Evolutionary conservation across 2,888 invertebrate genomes (phyloP).

Genomic region (Drosophila planitibia): DNA sequence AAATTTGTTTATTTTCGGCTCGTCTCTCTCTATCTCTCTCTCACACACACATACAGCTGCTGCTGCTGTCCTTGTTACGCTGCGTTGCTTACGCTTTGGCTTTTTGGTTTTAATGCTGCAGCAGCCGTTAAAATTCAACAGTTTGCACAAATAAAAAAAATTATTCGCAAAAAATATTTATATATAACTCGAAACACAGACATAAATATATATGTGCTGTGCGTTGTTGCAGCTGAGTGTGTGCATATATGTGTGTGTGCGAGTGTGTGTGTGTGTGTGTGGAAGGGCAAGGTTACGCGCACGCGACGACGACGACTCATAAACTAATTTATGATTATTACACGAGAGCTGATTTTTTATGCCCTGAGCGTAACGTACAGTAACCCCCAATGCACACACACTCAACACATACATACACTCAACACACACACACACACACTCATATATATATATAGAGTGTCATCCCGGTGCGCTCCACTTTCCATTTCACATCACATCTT

Average conservation of each 20-base stretch:
- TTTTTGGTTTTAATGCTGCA: constrained; percentile 77
- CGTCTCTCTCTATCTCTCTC: background rate
- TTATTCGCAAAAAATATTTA: constrained; percentile 24
- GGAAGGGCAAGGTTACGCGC: constrained; percentile 84
- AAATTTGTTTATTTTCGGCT: constrained; percentile 63
- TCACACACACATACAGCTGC: background rate
- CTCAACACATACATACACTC: background rate
- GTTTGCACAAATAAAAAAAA: constrained; percentile 55
- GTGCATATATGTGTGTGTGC: constrained; percentile 10
- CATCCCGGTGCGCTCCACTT: constrained; percentile 58
- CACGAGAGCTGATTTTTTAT: constrained; percentile 80
- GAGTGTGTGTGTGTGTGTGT: constrained; percentile 30
- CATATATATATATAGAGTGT: constrained; percentile 19
- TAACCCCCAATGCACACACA: constrained; percentile 39
- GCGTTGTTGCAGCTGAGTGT: constrained; percentile 36
- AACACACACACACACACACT: background rate
- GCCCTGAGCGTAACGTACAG: constrained; percentile 64
- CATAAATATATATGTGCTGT: constrained; percentile 23
- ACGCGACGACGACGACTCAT: constrained; percentile 76
- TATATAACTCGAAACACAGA: constrained; percentile 32
- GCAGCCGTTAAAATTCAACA: constrained; percentile 82
- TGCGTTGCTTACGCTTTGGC: constrained; percentile 43
- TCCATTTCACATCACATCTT: constrained; percentile 62
- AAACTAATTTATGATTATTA: constrained; percentile 84
- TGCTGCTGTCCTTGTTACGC: constrained; percentile 29